Conservation (phyloP, 2,113 vertebrate genomes). For the Cyprinodon brontotheroides region DNA sequence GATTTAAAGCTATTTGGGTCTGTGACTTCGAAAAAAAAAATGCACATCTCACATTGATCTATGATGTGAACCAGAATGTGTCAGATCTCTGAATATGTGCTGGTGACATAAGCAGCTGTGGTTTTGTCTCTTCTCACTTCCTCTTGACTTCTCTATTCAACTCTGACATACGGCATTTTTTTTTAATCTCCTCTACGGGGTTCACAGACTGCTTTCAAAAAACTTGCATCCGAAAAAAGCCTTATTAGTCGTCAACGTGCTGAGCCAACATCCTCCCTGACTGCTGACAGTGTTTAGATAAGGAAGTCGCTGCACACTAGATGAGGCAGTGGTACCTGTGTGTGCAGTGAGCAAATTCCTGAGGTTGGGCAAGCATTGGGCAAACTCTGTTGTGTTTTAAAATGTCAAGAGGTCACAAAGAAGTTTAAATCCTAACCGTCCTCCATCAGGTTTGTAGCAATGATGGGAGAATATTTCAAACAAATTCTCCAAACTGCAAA, state of each 20-base stretch:
- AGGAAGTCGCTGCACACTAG: slow-evolving; percentile 23
- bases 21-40: not conserved
- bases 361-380: not conserved
- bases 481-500: not conserved
- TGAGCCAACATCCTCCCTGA: slow-evolving; percentile 63
- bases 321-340: slow-evolving; percentile 2
- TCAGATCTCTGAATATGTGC: not conserved
- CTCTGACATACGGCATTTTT: slow-evolving; percentile 19
- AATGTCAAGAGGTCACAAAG: not conserved
- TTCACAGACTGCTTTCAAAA: slow-evolving; percentile 10
- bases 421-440: not conserved
- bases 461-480: not conserved
- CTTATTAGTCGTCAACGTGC: slow-evolving; percentile 45
- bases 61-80: not conserved
- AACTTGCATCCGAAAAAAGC: slow-evolving; percentile 36
- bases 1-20: not conserved
- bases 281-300: slow-evolving; percentile 31
- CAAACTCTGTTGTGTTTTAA: not conserved
- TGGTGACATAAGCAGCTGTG: slow-evolving; percentile 61
- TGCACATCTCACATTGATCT: too few species aligned
- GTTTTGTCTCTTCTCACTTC: slow-evolving; percentile 82
- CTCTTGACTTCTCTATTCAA: slow-evolving; percentile 78
- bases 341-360: not conserved
- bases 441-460: not conserved
- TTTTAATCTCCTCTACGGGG: not conserved